Base-by-base conservation (phyloP, 1,140 invertebrate species). In the Anastrepha ludens region DNA sequence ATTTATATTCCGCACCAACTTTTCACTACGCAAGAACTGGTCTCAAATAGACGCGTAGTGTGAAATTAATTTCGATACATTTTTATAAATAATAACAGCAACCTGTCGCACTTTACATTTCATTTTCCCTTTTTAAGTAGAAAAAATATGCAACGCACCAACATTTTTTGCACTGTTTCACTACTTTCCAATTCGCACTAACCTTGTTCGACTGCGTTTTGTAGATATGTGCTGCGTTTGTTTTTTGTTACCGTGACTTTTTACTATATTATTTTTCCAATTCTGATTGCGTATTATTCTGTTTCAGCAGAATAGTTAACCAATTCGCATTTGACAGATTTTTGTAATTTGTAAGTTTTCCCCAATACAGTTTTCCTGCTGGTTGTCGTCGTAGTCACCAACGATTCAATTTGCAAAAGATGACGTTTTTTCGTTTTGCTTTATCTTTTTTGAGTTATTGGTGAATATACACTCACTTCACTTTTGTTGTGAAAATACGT, bases 121-220 rank as follows among this genome's bases (percentile, higher is more conserved):
- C 29, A 29, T 29, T 29, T 29, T 29, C 29, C 29, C 29, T 29
- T 29, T 29, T 29, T 29, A 29, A 29, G 29, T 29, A 29, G 29
- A 29, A 29, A 29, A 29, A 29, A 29, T 29, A 29, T 29, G 29
- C 29, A 29, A 29, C 29, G 29, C 29, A 29, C 29, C 29, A 29
- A 29, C 29, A 29, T 29, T 17, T 17, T 74, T 55, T 58, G 20
- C 74, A 55, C 41, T 44, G 65, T 15, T 47, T 44, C 44, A 74
- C 41, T 47, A 81, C 74, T 81, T 81, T 81, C 74, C 74, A 81
- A 81, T 81, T 81, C 9, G 17, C 47, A 81, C 74, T 81, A 81
- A 81, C 74, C 74, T 81, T 81, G 74, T 81, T 81, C 17, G 47
- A 20, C 74, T 81, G 74, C 47, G 74, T 81, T 17, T 50, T 29